Base-by-base conservation (phyloP, 2,113 vertebrate genomes). In the Oryzias javanicus region DNA sequence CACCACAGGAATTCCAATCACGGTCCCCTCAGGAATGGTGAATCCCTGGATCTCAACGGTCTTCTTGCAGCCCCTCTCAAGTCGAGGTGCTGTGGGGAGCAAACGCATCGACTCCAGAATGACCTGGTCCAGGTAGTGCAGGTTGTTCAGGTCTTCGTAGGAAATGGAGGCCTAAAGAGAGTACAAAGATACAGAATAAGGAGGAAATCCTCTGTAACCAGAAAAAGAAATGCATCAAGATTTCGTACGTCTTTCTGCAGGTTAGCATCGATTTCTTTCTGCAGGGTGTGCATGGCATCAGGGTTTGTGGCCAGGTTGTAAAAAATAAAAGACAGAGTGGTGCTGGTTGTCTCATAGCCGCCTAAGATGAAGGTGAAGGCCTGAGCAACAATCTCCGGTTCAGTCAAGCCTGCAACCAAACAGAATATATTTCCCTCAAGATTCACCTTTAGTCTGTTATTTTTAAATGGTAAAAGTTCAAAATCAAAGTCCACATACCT, bases 321-420 rank as follows among this genome's bases (percentile, higher is more conserved):
- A 8, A 89, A 18, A 5, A 55, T 19, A 67, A 22, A 59, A 1
- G 35, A 22, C 16, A 89, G 58, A 17, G 86, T 85, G 27, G 2
- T 0, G 15, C 72, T 81, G 51, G 83, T 89, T 29, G 86, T 89
- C 2, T 89, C 84, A 13, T 78, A 88, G 51, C 83, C 81, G 5
- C 72, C 88, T n/a, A 88, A 81, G 74, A 81, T 82, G 57, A 88
- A 89, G 7, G 79, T 54, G 1, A 89, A 62, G 10, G 86, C 82
- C 64, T 89, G 86, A 22, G 88, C 77, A n/a, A 88, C 81, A 14
- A 89, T 86, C 72, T 89, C 88, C 0, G 62, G 70, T 17, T 89
- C 88, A 42, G 88, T 88, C 79, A 89, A 42, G 64, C 88, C 88
- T 89, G 5, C 4, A 45, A 47, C 1, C 60, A 65, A 62, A 19